phyloP scores from a whole-genome alignment of 1,140 invertebrate genomes.

The Temnothorax longispinosus region DNA sequence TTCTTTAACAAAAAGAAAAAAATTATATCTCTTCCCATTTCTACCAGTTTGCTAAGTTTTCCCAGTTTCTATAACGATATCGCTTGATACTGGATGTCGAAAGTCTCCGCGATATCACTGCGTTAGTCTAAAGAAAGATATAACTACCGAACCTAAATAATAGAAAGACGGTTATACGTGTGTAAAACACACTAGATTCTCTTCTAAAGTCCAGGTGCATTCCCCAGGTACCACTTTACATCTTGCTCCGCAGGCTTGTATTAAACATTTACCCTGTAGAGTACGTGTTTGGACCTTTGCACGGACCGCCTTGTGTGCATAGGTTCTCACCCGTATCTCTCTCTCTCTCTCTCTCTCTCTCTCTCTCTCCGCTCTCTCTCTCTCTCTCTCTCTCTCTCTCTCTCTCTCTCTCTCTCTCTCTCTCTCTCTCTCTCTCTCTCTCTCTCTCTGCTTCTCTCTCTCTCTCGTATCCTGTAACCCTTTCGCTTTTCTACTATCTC shows the following conservation, averaged over 20 bases:
- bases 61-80: neutral
- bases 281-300: slow-evolving; percentile 64
- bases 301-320: slow-evolving; percentile 39
- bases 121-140: neutral
- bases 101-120: slow-evolving; percentile 18
- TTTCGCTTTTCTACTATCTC: slow-evolving; percentile 13
- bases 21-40: neutral
- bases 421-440: neutral
- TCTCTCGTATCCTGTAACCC: neutral
- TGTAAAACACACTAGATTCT: slow-evolving; percentile 34
- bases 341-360: no score
- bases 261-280: slow-evolving; percentile 66
- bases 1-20: neutral
- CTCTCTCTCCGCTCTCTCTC: no score
- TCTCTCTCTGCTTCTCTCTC: no score
- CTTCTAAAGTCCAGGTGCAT: slow-evolving; percentile 54
- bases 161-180: slow-evolving; percentile 14
- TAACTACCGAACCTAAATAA: slow-evolving; percentile 19
- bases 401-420: no score
- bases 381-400: neutral
- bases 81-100: neutral
- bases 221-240: slow-evolving; percentile 54
- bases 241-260: slow-evolving; percentile 47
- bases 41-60: neutral
- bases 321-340: slow-evolving; percentile 33